Conservation (phyloP, 2,888 invertebrate genomes). For the Odontocolon sp. region DNA sequence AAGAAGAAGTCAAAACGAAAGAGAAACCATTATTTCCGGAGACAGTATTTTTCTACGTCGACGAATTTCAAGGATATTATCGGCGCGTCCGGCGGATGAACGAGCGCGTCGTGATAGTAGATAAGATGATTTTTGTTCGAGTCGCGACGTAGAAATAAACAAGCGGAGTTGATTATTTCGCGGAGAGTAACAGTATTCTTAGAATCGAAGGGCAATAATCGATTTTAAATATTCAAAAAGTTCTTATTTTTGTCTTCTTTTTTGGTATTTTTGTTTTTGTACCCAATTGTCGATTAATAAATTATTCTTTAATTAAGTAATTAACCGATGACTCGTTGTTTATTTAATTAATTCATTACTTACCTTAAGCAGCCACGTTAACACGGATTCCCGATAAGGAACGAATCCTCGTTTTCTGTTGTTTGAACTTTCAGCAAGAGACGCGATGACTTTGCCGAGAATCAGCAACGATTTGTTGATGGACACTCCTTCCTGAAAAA, state of each 20-base stretch:
- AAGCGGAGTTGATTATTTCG: too few relatives aligned
- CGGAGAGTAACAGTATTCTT: too few relatives aligned
- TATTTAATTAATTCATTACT: constrained; percentile 78
- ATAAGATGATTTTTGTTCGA: too few relatives aligned
- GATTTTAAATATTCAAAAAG: too few relatives aligned
- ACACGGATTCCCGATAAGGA: constrained; percentile 90
- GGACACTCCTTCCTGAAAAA: constrained; percentile 85
- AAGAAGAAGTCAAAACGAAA: too few relatives aligned
- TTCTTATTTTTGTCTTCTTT: background rate
- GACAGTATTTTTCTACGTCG: too few relatives aligned
- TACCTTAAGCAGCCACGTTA: constrained; percentile 90
- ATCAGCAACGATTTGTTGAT: constrained; percentile 90
- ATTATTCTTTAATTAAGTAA: constrained; percentile 29
- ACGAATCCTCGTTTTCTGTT: constrained; percentile 84
- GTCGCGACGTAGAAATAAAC: too few relatives aligned
- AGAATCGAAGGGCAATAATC: too few relatives aligned
- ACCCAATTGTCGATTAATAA: constrained; percentile 44
- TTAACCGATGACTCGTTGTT: constrained; percentile 34
- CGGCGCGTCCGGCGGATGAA: too few relatives aligned
- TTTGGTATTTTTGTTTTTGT: constrained; percentile 28
- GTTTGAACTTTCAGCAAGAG: constrained; percentile 85
- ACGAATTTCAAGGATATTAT: too few relatives aligned
- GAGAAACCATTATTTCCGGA: too few relatives aligned
- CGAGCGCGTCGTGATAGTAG: too few relatives aligned
- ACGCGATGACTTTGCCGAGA: constrained; percentile 90